Evolutionary conservation across 2,113 vertebrate species (phyloP).

Genomic region (Rhinolophus ferrumequinum): DNA sequence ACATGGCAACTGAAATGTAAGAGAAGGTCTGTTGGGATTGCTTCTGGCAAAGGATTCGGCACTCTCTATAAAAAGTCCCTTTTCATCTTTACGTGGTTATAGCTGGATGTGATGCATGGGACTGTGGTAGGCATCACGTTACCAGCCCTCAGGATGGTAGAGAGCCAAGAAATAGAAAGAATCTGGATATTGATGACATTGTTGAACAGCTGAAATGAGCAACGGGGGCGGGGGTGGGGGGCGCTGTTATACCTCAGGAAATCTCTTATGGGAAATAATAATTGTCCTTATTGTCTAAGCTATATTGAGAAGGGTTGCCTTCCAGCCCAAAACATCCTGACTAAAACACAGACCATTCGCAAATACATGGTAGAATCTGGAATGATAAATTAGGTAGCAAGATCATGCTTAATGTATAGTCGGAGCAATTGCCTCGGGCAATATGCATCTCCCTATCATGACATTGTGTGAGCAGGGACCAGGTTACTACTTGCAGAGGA

Average conservation of each 20-base stretch:
- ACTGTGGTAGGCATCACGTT: neutral
- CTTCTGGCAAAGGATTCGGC: neutral
- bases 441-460: neutral
- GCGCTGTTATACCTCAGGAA: neutral
- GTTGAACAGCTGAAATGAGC: neutral
- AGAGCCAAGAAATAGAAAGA: neutral
- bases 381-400: neutral
- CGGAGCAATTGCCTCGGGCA: neutral
- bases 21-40: neutral
- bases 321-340: neutral
- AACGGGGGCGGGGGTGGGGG: neutral
- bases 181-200: neutral
- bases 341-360: neutral
- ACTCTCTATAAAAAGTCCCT: neutral
- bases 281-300: neutral
- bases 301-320: neutral
- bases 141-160: neutral
- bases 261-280: neutral
- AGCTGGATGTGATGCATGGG: neutral
- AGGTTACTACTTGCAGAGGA: neutral
- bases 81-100: neutral
- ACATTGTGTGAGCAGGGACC: neutral
- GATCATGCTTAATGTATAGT: fast-evolving
- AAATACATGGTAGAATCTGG: neutral
- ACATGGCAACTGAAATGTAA: neutral